Evolutionary conservation across 92 coral and sea anemone genomes (phyloP).

Genomic region (Actinernus sp.): DNA sequence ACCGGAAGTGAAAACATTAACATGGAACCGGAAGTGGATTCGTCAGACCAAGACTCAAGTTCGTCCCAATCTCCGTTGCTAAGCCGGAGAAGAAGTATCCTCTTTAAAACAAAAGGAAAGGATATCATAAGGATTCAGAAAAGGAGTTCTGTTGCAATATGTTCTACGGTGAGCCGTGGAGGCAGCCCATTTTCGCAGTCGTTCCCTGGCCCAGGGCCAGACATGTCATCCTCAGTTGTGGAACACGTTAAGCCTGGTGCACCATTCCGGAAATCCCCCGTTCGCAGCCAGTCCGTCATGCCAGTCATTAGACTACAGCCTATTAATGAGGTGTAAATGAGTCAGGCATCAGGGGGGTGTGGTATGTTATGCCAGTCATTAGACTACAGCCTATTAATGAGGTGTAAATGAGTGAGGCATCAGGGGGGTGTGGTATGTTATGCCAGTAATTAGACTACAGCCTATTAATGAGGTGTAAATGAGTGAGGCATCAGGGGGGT

Average conservation of each 20-base stretch:
- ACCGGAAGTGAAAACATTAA: not conserved
- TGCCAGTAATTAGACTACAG: too few species aligned
- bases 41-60: not conserved
- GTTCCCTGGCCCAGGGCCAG: not conserved
- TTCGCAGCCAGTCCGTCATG: conserved; percentile 22
- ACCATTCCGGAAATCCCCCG: not conserved
- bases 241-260: not conserved
- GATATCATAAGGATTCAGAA: not conserved
- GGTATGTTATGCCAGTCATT: too few species aligned
- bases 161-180: not conserved
- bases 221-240: not conserved
- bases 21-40: not conserved
- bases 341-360: too few species aligned
- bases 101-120: conserved; percentile 1
- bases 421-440: too few species aligned
- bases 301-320: not conserved
- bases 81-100: conserved; percentile 16
- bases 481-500: too few species aligned
- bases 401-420: too few species aligned
- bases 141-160: not conserved
- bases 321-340: not conserved
- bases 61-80: not conserved
- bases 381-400: too few species aligned
- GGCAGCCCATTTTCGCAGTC: not conserved
- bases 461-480: too few species aligned